A percentile compares a stretch with the other conserved stretches of the same genome.
phyloP scores from a whole-genome alignment of 1,140 invertebrate species.

The Chrysopa pallens region DNA sequence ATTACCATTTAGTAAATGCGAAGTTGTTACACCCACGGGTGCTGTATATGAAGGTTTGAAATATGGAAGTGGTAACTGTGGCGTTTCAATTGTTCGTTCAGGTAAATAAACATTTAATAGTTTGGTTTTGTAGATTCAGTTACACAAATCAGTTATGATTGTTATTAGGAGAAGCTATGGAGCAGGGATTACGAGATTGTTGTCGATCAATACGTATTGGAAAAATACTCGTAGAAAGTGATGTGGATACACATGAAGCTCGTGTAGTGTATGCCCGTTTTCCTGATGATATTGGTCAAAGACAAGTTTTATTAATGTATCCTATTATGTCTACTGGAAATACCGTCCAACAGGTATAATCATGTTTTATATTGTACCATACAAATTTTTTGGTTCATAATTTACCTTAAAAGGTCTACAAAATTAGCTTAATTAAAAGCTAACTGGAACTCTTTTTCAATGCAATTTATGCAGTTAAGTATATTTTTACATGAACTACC shows the following conservation, averaged over 20 bases:
- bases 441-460: too few relatives aligned
- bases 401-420: too few relatives aligned
- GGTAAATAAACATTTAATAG: too few relatives aligned
- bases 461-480: too few relatives aligned
- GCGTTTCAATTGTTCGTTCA: slow-evolving; percentile 88
- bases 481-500: too few relatives aligned
- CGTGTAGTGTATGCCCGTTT: slow-evolving; percentile 96
- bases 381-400: too few relatives aligned
- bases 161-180: slow-evolving; percentile 83
- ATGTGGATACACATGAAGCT: slow-evolving; percentile 90
- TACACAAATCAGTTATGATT: neutral
- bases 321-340: slow-evolving; percentile 97
- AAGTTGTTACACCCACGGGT: slow-evolving; percentile 83
- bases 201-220: slow-evolving; percentile 95
- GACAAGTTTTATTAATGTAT: slow-evolving; percentile 94
- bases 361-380: too few relatives aligned
- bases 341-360: slow-evolving; percentile 49
- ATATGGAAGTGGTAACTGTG: slow-evolving; percentile 93
- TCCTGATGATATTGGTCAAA: slow-evolving; percentile 78
- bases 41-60: slow-evolving; percentile 79
- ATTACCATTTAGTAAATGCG: slow-evolving; percentile 76
- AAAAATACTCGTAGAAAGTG: slow-evolving; percentile 94
- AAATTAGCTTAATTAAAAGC: too few relatives aligned
- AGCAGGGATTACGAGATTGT: slow-evolving; percentile 90
- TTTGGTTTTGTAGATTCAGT: neutral